Evolutionary conservation across 2,113 vertebrate species (phyloP), one percentile per base, ranked within the genome.

Genomic region (Centropus bengalensis): DNA sequence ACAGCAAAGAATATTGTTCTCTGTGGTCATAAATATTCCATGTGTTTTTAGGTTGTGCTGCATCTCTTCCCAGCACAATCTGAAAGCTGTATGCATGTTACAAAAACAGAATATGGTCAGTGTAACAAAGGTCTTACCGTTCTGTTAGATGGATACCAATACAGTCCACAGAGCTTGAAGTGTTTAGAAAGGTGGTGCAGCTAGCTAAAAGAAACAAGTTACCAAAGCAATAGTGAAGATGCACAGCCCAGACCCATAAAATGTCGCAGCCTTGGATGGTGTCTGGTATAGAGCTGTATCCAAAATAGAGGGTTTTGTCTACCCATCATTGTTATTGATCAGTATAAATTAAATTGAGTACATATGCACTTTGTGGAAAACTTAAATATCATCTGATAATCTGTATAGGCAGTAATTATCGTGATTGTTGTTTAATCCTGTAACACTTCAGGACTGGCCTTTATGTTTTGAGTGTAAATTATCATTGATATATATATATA

Each of bases 381-480:
- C 14, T 66, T 58, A 36, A 24, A 1, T 56, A 58, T 22, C 32
- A 30, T 81, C 74, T 89, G 27, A 51, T 52, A 81, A 73, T 84
- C 8, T 63, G 5, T 67, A 7, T 45, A 24, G 10, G 1, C 74
- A 44, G 26, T 77, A 86, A 44, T 51, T 68, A 22, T 38, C 15
- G 8, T 8, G 3, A 20, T 49, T 55, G 30, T 55, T 62, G 49
- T 54, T 10, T 1, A 0, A 1, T 73, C 13, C 30, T 54, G 7
- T 78, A 33, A 66, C 11, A 14, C n/a, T 45, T 77, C 55, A 44
- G 40, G 24, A 64, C 18, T 36, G 4, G 23, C 33, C 13, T 44
- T 79, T 1, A 3, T 52, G 23, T 42, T 89, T 74, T 91, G 7
- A 82, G 55, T 78, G 12, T 60, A 84, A 47, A 9, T 21, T 36